phyloP scores from a whole-genome alignment of 2,888 invertebrate species.

The Troides helena region DNA sequence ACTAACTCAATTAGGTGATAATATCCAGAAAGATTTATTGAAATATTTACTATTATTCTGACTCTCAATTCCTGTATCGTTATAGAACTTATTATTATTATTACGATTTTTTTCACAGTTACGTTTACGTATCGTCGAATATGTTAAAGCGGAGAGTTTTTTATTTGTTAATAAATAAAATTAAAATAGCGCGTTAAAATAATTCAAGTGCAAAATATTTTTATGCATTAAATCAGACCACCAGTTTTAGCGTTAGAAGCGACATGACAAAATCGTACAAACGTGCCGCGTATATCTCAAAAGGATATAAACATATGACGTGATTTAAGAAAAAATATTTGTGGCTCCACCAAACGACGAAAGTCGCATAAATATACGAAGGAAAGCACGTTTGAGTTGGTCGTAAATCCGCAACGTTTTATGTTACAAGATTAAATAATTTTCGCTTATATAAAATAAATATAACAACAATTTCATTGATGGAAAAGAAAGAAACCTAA shows the following conservation, averaged over 20 bases:
- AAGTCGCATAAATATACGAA: slow-evolving; percentile 1
- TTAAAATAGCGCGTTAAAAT: neutral
- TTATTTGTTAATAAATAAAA: neutral
- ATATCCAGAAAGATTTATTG: too few relatives aligned
- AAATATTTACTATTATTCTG: too few relatives aligned
- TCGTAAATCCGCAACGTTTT: neutral
- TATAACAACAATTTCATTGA: too few relatives aligned
- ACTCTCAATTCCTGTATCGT: too few relatives aligned
- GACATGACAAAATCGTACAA: slow-evolving; percentile 9
- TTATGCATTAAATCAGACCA: neutral
- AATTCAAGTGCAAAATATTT: neutral
- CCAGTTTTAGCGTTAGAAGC: neutral
- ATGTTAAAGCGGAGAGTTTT: too few relatives aligned
- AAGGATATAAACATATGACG: neutral
- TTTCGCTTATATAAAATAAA: too few relatives aligned
- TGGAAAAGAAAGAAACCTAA: too few relatives aligned
- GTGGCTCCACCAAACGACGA: neutral
- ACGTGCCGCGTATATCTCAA: slow-evolving; percentile 8
- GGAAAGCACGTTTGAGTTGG: neutral
- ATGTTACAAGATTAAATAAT: too few relatives aligned
- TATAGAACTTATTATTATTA: too few relatives aligned
- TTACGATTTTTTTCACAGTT: too few relatives aligned
- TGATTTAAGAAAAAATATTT: slow-evolving; percentile 3
- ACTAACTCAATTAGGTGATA: too few relatives aligned
- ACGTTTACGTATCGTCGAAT: too few relatives aligned